These are phyloP conservation scores for Macrophya alboannulata DNA, from an alignment of 2,888 invertebrate genomes.

Conservation along the genomic window DNA sequence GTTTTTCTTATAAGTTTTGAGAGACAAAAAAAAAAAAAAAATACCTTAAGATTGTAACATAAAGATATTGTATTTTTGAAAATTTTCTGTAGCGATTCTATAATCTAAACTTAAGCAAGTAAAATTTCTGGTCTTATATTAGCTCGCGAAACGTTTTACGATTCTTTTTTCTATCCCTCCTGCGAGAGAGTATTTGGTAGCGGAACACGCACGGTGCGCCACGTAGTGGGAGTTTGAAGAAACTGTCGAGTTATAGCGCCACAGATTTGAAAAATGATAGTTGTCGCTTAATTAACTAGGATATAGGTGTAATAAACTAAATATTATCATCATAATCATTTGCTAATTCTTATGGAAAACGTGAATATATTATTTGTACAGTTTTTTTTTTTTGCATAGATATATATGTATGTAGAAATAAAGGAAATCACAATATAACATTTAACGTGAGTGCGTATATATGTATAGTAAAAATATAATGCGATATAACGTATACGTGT, in stretches of 20 bases:
- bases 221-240: not conserved
- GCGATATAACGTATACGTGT: not conserved
- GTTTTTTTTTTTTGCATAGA: not conserved
- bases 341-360: conserved; percentile 9
- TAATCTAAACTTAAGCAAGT: no score
- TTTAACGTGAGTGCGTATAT: not conserved
- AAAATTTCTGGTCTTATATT: no score
- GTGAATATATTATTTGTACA: conserved; percentile 48
- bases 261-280: not conserved
- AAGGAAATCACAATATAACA: not conserved
- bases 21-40: no score
- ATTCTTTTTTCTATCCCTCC: not conserved
- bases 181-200: not conserved
- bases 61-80: no score
- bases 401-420: not conserved
- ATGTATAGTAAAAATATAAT: not conserved
- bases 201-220: not conserved
- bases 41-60: no score
- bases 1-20: no score
- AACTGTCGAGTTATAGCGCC: not conserved
- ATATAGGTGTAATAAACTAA: not conserved
- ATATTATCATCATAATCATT: not conserved
- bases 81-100: no score
- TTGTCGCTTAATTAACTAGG: not conserved
- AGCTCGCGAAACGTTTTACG: not conserved